Evolutionary conservation across 2,113 vertebrate species (phyloP).

Genomic region (Callorhinus ursinus): DNA sequence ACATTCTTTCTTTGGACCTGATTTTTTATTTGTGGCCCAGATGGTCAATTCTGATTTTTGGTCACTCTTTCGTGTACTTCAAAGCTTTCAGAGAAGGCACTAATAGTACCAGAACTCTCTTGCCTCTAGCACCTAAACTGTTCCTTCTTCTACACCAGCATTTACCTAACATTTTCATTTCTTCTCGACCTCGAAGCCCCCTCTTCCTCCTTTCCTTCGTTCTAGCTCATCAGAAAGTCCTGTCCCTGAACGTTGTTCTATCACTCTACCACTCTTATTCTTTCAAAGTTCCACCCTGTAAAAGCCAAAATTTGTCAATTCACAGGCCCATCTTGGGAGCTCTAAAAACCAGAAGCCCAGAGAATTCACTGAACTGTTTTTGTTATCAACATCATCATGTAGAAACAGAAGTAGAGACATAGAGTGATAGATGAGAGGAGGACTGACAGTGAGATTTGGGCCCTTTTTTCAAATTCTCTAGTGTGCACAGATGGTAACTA

Average conservation of each 20-base stretch:
- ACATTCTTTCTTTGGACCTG: background rate
- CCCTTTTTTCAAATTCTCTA: background rate
- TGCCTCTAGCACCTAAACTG: background rate
- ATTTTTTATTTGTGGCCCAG: background rate
- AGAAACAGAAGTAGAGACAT: background rate
- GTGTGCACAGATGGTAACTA: background rate
- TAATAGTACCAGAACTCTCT: background rate
- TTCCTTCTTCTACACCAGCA: background rate
- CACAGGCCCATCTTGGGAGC: background rate
- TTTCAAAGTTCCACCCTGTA: background rate
- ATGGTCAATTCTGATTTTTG: conserved; percentile 8
- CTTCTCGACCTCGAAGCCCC: background rate
- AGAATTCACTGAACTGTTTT: background rate
- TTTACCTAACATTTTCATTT: background rate
- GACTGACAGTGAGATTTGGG: background rate
- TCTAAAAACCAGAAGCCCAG: conserved; percentile 1
- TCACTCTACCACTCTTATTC: background rate
- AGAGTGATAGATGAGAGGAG: background rate
- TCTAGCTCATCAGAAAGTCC: background rate
- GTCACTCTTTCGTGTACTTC: background rate
- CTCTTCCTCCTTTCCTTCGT: background rate
- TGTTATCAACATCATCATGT: background rate
- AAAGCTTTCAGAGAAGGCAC: conserved; percentile 1
- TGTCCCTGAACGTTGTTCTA: background rate
- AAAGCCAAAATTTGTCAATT: background rate